phyloP scores from a whole-genome alignment of 2,797 vertebrate genomes.

The Lepidocolaptes lacrymiger region DNA sequence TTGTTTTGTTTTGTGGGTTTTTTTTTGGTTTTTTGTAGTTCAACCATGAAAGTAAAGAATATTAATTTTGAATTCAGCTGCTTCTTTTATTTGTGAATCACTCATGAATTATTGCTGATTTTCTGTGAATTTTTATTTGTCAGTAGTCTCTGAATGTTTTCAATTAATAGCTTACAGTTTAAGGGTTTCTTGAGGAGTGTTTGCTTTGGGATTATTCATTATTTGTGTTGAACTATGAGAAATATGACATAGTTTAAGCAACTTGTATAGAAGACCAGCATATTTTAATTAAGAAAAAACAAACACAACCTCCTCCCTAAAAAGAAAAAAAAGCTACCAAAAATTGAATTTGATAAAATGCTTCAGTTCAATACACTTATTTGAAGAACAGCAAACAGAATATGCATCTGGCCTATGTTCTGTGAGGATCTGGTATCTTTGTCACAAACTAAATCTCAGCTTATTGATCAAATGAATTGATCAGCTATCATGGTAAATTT shows the following conservation, averaged over 20 bases:
- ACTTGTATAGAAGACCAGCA: background rate
- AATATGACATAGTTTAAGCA: background rate
- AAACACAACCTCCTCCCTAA: background rate
- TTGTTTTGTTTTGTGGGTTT: no score
- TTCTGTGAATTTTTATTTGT: constrained; percentile 32
- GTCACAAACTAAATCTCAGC: background rate
- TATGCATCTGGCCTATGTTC: background rate
- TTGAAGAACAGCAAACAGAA: background rate
- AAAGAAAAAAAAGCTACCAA: background rate
- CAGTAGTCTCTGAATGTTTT: constrained; percentile 4
- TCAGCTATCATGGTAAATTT: background rate
- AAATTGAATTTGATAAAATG: background rate
- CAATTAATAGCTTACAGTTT: background rate
- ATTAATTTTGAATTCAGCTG: constrained; percentile 17
- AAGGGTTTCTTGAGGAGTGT: background rate
- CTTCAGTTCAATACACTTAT: background rate
- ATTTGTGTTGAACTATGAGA: background rate
- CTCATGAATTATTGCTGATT: constrained; percentile 19
- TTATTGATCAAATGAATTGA: background rate
- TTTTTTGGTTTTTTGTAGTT: background rate
- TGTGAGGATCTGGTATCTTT: background rate
- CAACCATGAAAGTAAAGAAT: background rate
- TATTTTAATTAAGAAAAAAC: background rate
- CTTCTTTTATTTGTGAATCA: constrained; percentile 45
- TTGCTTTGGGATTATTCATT: background rate